Base-by-base conservation (phyloP, 2,113 vertebrate genomes). In the Chionodraco myersi region DNA sequence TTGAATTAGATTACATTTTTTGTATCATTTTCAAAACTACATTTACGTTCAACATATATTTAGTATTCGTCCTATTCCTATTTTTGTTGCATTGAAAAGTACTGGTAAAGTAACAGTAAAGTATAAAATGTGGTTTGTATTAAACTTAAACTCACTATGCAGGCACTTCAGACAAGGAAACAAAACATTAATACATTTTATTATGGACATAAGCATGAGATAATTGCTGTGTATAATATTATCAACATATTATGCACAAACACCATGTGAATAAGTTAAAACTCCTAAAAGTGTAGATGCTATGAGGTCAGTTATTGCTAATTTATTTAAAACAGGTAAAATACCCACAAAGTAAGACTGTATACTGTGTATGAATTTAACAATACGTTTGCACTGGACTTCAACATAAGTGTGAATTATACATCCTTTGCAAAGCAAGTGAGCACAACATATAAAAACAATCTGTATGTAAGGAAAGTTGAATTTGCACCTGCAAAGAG, bases 401-500 rank as follows among this genome's bases (percentile, higher is more conserved):
- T 41, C 36, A 41, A 6, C 36, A 41, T 8, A 41, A 41, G 7
- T 41, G 36, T 41, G 36, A 41, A 41, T 41, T 41, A 41, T 41
- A 41, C 36, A 41, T 41, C 36, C 1, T 41, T 41, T 41, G 36
- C 5, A 41, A 41, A 41, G 6, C 36, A 41, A 41, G 36, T 41
- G 1, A 10, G 15, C 34, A 53, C 21, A 52, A 26, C 30, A 57
- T 30, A 59, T 7, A 30, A 30, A 15, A 14, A 67, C 5, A 10
- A 48, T 41, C 13, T 52, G 36, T 30, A 70, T 45, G n/a, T 41
- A 7, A 41, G 36, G 5, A 41, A 41, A 6, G 36, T 1, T 21
- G 4, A 0, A 0, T 0, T 0, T 26, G 80, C 0, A 85, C 66
- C 85, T 87, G 69, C 0, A 89, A 14, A 47, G 5, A 26, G n/a